Conservation (phyloP, 2,888 invertebrate species). For the Ypsolopha scabrella region DNA sequence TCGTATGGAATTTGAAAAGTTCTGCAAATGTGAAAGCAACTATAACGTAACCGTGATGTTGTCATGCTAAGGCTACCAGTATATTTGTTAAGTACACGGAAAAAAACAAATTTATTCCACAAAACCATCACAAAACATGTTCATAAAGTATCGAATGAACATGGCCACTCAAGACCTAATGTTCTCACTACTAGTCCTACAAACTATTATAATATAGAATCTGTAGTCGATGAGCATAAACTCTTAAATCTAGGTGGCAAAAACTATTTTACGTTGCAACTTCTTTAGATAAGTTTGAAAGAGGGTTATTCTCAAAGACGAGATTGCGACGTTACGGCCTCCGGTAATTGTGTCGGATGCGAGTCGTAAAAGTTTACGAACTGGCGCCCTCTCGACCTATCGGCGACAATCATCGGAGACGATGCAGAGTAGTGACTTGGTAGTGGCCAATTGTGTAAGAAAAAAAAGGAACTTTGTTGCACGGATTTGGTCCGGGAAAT, state of each 20-base stretch:
- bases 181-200: background rate
- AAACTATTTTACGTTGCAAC: too few relatives aligned
- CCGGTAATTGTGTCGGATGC: conserved; percentile 43
- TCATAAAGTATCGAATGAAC: background rate
- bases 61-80: too few relatives aligned
- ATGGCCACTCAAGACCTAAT: background rate
- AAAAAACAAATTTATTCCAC: too few relatives aligned
- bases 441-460: too few relatives aligned
- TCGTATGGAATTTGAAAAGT: too few relatives aligned
- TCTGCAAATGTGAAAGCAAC: too few relatives aligned
- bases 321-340: conserved; percentile 2
- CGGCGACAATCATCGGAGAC: conserved; percentile 54
- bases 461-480: too few relatives aligned
- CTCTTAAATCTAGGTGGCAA: too few relatives aligned
- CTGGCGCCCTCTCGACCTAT: conserved; percentile 56
- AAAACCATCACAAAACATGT: too few relatives aligned
- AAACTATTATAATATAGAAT: background rate
- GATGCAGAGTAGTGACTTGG: conserved; percentile 20
- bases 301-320: background rate
- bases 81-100: too few relatives aligned
- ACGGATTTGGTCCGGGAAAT: too few relatives aligned
- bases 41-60: too few relatives aligned
- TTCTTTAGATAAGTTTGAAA: background rate
- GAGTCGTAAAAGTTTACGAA: conserved; percentile 66
- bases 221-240: background rate